Evolutionary conservation across 2,888 invertebrate genomes (phyloP).

Genomic region (Conomelus anceps): DNA sequence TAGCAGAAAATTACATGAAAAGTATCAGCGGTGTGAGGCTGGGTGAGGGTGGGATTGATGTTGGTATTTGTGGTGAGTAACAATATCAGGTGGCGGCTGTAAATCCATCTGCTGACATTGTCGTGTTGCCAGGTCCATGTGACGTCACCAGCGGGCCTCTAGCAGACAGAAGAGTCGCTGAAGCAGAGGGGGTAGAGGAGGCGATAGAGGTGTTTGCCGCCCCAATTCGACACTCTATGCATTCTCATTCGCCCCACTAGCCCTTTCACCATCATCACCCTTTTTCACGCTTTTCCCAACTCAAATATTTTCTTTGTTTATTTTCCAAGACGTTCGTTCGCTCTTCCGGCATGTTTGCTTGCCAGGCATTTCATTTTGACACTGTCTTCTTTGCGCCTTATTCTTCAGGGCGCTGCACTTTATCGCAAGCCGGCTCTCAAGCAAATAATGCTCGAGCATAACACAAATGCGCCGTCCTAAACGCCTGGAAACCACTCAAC

Average conservation of each 20-base stretch:
- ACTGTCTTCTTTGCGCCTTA: neutral
- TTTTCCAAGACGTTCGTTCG: slow-evolving; percentile 12
- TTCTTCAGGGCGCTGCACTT: slow-evolving; percentile 5
- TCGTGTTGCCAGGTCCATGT: neutral
- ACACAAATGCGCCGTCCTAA: neutral
- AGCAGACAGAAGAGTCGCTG: too few species aligned
- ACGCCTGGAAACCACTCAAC: slow-evolving; percentile 5
- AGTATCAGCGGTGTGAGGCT: neutral
- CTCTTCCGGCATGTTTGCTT: neutral
- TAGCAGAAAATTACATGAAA: neutral
- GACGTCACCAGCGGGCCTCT: neutral
- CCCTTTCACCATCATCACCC: neutral
- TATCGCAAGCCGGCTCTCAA: slow-evolving; percentile 5
- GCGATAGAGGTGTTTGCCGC: neutral
- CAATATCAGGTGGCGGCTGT: slow-evolving; percentile 8
- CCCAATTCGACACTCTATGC: neutral
- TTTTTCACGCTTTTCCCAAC: slow-evolving; percentile 5
- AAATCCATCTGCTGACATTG: slow-evolving; percentile 7
- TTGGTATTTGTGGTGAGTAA: slow-evolving; percentile 3
- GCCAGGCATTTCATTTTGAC: slow-evolving; percentile 11
- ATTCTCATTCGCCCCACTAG: neutral
- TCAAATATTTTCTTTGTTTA: slow-evolving; percentile 11
- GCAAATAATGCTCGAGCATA: neutral
- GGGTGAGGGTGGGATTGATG: neutral
- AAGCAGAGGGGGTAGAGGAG: neutral